Conservation (phyloP, 2,888 invertebrate genomes). For the Cremastobaeus sp. region DNA sequence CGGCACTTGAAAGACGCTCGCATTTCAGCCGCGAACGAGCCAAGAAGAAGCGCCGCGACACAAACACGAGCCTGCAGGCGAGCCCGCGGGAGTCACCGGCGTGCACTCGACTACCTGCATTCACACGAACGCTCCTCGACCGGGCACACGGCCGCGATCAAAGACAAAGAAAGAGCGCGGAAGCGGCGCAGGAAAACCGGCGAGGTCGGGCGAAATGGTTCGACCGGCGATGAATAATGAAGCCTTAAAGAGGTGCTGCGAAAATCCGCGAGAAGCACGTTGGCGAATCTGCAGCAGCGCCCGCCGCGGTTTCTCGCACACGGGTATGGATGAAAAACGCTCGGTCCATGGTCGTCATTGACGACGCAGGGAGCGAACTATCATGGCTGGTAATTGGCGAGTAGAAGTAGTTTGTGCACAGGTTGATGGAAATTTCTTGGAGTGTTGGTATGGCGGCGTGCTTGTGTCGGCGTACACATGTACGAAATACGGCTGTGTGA, state of each 20-base stretch:
- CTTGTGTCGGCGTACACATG: not conserved
- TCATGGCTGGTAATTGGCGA: not conserved
- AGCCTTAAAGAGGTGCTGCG: too few species aligned
- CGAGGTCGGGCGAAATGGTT: too few species aligned
- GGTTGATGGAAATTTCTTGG: not conserved
- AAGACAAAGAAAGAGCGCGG: not conserved
- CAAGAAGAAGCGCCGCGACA: conserved; percentile 33
- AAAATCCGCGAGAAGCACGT: too few species aligned
- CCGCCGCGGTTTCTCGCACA: too few species aligned
- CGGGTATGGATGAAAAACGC: too few species aligned
- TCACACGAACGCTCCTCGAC: conserved; percentile 19
- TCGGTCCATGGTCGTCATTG: too few species aligned
- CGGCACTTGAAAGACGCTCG: conserved; percentile 43
- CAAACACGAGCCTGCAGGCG: conserved; percentile 37
- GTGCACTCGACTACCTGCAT: conserved; percentile 41
- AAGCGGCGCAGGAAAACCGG: too few species aligned
- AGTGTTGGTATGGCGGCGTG: not conserved
- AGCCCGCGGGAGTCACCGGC: conserved; percentile 48
- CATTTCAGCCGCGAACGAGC: conserved; percentile 32
- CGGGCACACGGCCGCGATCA: not conserved
- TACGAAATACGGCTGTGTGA: not conserved
- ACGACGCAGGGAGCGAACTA: too few species aligned
- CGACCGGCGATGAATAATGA: too few species aligned
- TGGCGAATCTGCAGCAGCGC: too few species aligned
- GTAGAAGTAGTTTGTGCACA: not conserved